Conservation (phyloP, 2,113 vertebrate genomes). For the Caracal caracal region DNA sequence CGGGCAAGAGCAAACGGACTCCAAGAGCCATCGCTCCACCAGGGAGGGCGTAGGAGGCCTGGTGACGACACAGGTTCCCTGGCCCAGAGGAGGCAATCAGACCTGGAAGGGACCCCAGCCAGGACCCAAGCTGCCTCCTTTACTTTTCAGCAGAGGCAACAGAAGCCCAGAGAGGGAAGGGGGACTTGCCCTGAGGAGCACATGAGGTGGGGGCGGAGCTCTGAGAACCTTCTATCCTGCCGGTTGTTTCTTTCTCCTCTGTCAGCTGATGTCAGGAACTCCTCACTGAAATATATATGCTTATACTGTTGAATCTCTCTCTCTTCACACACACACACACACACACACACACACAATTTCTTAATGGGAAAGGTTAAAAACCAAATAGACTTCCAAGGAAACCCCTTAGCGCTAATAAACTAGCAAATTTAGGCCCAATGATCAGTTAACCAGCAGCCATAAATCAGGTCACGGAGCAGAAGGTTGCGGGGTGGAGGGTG, state of each 20-base stretch:
- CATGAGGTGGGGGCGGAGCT: rapidly evolving
- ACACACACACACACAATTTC: background rate
- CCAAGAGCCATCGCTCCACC: background rate
- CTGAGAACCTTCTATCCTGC: too few species aligned
- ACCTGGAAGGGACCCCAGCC: background rate
- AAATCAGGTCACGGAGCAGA: background rate
- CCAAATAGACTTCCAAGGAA: background rate
- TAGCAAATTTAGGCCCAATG: background rate
- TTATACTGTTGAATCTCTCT: background rate
- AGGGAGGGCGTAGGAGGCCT: background rate
- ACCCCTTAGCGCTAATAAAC: background rate
- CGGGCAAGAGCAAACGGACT: background rate
- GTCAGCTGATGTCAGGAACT: too few species aligned
- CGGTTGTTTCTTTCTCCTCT: too few species aligned
- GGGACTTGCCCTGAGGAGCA: rapidly evolving
- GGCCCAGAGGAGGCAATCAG: background rate
- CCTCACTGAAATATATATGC: rapidly evolving
- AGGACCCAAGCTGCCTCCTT: background rate
- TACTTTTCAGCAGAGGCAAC: background rate
- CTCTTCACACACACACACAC: too few species aligned
- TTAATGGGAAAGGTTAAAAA: background rate
- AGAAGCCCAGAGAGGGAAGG: background rate
- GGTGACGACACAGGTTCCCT: background rate
- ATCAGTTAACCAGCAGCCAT: background rate
- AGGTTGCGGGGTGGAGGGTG: rapidly evolving